Base-by-base conservation (phyloP, 2,888 invertebrate genomes). In the Micoletzkya japonica region DNA sequence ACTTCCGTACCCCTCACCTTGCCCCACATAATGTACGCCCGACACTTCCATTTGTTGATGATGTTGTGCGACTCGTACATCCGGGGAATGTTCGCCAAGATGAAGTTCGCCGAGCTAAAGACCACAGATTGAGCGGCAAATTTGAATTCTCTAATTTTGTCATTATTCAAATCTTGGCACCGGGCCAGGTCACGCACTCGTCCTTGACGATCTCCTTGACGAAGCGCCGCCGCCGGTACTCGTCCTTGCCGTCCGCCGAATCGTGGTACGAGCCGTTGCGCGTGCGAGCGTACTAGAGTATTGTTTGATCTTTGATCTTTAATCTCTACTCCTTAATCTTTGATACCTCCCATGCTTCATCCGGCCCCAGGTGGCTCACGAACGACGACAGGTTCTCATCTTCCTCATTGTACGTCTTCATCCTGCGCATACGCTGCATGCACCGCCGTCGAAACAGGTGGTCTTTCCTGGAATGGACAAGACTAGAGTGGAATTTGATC, bases 11-110 rank as follows among this genome's bases (percentile, higher is more conserved):
- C 17, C 24, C 58, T 50, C 2, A 73, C 73, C 60, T 78, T 79
- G 24, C 75, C 79, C 79, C 79, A 79, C 70, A 79, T 71, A 0
- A 79, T 73, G 61, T 79, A 79, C 70, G 76, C 76, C 17, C 79
- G 67, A 1, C 77, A 67, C 58, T 79, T 74, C 77, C 77, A 79
- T 63, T 70, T 73, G 6, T 68, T 58, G 0, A 73, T 73, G 36
- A 72, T 70, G 60, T 76, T 60, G 69, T 82, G 82, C 20, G 76
- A 73, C 63, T 82, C 82, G 67, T 79, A 82, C 52, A 81, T 59
- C 0, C 82, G 74, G 2, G 79, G 74, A 10, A 78, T 63, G 6
- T 4, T 52, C 64, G 26, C 64, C 59, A 34, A 50, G n/a, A n/a
- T n/a, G n/a, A n/a, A n/a, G n/a, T n/a, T n/a, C n/a, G n/a, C n/a